phyloP scores from a whole-genome alignment of 2,113 vertebrate genomes.

The Ranitomeya variabilis region DNA sequence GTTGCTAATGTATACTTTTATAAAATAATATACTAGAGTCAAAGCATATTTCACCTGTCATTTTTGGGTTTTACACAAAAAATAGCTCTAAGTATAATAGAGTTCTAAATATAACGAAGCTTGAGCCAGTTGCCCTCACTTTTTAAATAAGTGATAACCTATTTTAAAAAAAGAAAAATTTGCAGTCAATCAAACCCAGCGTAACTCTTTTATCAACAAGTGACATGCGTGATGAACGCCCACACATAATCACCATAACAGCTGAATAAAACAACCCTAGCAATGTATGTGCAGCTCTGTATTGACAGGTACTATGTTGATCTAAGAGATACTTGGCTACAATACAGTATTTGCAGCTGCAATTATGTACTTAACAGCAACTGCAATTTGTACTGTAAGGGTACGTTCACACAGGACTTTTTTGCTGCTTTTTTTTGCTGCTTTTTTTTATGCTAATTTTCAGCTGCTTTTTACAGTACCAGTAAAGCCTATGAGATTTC shows the following conservation, averaged over 20 bases:
- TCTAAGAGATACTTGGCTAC: constrained; percentile 11
- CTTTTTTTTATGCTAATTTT: no score
- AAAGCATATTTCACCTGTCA: not conserved
- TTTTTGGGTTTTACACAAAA: no score
- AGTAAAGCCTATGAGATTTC: no score
- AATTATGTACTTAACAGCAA: constrained; percentile 44
- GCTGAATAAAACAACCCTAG: not conserved
- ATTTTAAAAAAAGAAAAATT: not conserved
- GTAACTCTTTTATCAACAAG: not conserved
- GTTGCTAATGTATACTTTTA: not conserved
- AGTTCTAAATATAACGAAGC: not conserved
- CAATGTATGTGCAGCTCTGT: not conserved
- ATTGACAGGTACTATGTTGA: constrained; percentile 1
- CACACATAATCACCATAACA: not conserved
- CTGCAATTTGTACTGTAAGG: constrained; percentile 44
- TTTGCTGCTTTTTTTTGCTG: no score
- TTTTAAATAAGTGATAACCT: not conserved
- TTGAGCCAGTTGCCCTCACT: not conserved
- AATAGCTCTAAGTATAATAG: no score
- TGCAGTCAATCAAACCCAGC: not conserved
- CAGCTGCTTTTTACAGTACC: no score
- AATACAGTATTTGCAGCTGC: constrained; percentile 32
- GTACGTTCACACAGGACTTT: no score
- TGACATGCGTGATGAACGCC: not conserved
- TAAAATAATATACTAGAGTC: not conserved